These are phyloP conservation scores for Chymomyza costata DNA, from an alignment of 1,140 invertebrate genomes.

Conservation along the genomic window DNA sequence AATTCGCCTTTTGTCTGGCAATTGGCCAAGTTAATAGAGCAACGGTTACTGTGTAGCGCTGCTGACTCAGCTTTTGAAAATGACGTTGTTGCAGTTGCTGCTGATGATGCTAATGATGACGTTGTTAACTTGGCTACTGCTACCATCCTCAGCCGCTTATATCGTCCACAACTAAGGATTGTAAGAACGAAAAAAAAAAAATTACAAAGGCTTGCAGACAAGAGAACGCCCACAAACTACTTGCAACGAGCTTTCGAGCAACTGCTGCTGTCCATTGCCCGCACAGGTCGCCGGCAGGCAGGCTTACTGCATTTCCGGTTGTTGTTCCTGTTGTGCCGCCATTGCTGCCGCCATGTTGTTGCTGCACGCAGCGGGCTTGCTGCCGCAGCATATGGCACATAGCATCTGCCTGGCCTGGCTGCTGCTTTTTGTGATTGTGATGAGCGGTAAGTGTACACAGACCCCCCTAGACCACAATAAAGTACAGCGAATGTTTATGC, in stretches of 20 bases:
- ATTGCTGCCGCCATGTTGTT: conserved; percentile 29
- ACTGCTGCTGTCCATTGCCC: conserved; percentile 3
- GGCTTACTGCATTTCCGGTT: conserved; percentile 66
- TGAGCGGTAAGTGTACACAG: conserved; percentile 74
- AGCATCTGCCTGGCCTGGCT: conserved; percentile 53
- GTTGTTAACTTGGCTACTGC: conserved; percentile 68
- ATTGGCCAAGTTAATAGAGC: conserved; percentile 71
- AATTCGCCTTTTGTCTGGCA: conserved; percentile 57
- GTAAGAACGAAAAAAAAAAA: conserved; percentile 4
- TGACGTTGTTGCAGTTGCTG: conserved; percentile 58
- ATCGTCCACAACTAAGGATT: not conserved
- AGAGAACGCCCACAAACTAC: conserved; percentile 19
- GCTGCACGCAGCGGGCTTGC: not conserved
- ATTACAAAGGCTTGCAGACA: not conserved
- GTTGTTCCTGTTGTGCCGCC: conserved; percentile 48
- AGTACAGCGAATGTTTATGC: too few relatives aligned
- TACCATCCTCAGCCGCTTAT: conserved; percentile 43
- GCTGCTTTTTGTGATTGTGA: conserved; percentile 55
- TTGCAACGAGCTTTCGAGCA: not conserved
- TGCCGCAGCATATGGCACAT: conserved; percentile 43
- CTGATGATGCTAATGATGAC: conserved; percentile 59
- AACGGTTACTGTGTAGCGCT: conserved; percentile 1
- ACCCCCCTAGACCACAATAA: conserved; percentile 1
- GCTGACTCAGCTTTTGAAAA: conserved; percentile 41
- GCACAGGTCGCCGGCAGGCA: conserved; percentile 13